A percentile compares a stretch with the other conserved stretches of the same genome.
These are phyloP conservation scores for Limosa lapponica DNA, from an alignment of 2,797 vertebrate genomes.

Conservation along the genomic window DNA sequence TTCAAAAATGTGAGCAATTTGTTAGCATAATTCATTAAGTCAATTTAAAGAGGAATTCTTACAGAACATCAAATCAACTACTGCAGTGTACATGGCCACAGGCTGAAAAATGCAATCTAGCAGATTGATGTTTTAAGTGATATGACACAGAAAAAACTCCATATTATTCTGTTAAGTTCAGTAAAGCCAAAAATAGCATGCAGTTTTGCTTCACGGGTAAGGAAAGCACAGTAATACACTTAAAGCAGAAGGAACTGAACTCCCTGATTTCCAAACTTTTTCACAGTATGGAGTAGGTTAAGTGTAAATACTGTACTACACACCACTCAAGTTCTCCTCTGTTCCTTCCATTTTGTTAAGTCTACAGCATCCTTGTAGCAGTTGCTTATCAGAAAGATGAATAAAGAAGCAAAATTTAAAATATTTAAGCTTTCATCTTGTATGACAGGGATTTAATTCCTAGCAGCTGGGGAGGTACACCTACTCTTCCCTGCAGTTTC, in stretches of 20 bases:
- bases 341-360: background rate
- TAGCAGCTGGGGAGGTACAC: background rate
- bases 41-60: background rate
- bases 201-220: constrained; percentile 4
- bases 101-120: background rate
- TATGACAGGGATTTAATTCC: background rate
- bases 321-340: background rate
- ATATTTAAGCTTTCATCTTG: background rate
- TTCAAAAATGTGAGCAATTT: background rate
- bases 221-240: background rate
- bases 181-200: constrained; percentile 22
- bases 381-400: background rate
- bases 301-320: background rate
- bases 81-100: background rate
- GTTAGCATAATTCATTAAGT: background rate
- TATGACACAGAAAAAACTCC: background rate
- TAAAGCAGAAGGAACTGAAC: constrained; percentile 2
- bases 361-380: background rate
- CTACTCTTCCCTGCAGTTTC: background rate
- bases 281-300: background rate
- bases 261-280: constrained; percentile 19
- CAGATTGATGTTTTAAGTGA: constrained; percentile 10
- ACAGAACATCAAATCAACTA: background rate
- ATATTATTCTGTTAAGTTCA: constrained; percentile 21
- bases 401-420: background rate